Conservation (phyloP, 1,140 invertebrate genomes). For the Drosophila punjabiensis region DNA sequence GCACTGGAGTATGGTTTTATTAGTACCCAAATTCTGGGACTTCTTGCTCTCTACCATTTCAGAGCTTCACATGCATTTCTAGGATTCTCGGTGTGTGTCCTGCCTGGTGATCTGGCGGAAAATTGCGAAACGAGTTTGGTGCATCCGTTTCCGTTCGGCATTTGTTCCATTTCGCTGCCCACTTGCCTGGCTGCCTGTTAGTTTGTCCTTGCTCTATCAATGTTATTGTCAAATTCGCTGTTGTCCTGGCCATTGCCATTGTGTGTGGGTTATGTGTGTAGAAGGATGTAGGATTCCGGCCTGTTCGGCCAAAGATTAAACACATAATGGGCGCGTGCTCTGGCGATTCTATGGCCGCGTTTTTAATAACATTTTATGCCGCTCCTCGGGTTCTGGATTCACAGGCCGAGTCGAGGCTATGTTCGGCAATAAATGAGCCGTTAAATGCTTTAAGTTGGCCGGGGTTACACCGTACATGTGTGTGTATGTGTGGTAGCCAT, state of each 20-base stretch:
- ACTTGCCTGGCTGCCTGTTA: neutral
- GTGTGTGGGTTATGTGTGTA: slow-evolving; percentile 10
- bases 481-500: slow-evolving; percentile 51
- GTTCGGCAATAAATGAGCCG: slow-evolving; percentile 77
- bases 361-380: slow-evolving; percentile 79
- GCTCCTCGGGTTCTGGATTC: slow-evolving; percentile 37
- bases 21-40: neutral
- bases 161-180: slow-evolving; percentile 18
- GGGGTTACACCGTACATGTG: slow-evolving; percentile 5
- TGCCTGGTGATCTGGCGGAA: slow-evolving; percentile 17
- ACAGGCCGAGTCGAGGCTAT: slow-evolving; percentile 20
- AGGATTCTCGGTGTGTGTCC: neutral
- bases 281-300: slow-evolving; percentile 14
- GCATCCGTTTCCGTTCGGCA: slow-evolving; percentile 32
- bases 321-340: slow-evolving; percentile 63
- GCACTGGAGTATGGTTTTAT: neutral
- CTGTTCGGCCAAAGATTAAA: slow-evolving; percentile 69
- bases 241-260: slow-evolving; percentile 11
- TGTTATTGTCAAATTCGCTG: slow-evolving; percentile 51
- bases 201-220: slow-evolving; percentile 12
- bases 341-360: slow-evolving; percentile 31
- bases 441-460: slow-evolving; percentile 76
- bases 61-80: slow-evolving; percentile 15
- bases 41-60: neutral
- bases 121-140: slow-evolving; percentile 50